These are phyloP conservation scores for Nycticebus coucang DNA, from an alignment of 2,113 vertebrate genomes.

Conservation along the genomic window DNA sequence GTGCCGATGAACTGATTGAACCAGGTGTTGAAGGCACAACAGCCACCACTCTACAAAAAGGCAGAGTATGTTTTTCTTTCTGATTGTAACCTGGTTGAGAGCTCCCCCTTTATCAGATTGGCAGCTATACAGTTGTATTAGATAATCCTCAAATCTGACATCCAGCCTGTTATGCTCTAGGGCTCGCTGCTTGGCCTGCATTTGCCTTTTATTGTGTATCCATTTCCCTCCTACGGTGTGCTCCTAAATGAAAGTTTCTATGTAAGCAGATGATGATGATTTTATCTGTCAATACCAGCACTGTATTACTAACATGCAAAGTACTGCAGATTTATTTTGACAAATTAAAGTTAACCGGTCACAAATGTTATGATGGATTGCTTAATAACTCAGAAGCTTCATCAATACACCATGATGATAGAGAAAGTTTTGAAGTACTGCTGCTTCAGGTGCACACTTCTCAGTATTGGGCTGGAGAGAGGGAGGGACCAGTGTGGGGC, in stretches of 20 bases:
- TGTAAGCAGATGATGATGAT: conserved; percentile 74
- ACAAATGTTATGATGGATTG: conserved; percentile 71
- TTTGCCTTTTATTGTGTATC: conserved; percentile 83
- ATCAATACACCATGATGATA: neutral
- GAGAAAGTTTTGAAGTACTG: conserved; percentile 17
- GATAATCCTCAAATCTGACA: conserved; percentile 83
- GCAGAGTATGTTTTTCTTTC: conserved; percentile 81
- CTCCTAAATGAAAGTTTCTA: conserved; percentile 83
- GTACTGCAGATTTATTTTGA: conserved; percentile 83
- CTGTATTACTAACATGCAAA: conserved; percentile 83
- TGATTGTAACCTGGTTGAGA: conserved; percentile 83
- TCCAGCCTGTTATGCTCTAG: conserved; percentile 83
- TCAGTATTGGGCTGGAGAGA: neutral
- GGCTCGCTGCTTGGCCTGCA: conserved; percentile 83
- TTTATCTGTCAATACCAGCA: conserved; percentile 83
- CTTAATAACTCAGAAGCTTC: conserved; percentile 56
- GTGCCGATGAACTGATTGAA: conserved; percentile 75
- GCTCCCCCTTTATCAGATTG: conserved; percentile 84
- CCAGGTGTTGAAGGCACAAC: conserved; percentile 73
- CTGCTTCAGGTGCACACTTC: conserved; percentile 24
- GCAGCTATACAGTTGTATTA: conserved; percentile 87
- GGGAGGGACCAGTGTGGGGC: neutral
- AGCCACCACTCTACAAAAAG: conserved; percentile 63
- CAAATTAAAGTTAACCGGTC: conserved; percentile 80
- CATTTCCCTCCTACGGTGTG: conserved; percentile 83